Evolutionary conservation across 1,140 invertebrate species (phyloP), one percentile per base, ranked within the genome.

Genomic region (Brachionus calyciflorus): DNA sequence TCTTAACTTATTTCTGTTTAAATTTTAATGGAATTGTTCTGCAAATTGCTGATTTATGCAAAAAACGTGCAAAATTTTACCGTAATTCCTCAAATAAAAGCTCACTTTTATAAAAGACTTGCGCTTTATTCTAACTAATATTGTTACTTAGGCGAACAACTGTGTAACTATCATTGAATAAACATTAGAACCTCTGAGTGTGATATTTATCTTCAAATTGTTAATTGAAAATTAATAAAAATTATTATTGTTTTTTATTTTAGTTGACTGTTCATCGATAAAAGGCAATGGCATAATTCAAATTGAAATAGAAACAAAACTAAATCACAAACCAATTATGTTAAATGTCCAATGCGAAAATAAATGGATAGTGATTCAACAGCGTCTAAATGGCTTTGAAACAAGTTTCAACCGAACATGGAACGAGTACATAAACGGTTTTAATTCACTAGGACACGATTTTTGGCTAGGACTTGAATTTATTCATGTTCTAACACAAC

Each of bases 381-480:
- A 76, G 19, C 49, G 73, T 10, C 19, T 40, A 10, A 76, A 76
- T 33, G 51, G 73, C 14, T 73, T 73, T 17, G 30, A 55, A 26
- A 17, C 12, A 2, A 40, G 17, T 76, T 76, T 76, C 12, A 55
- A 57, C 24, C 51, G 51, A 55, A 40, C 24, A 37, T 76, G 73
- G 73, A 41, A 48, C 9, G 73, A 76, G n/a, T 76, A 55, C 33
- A 26, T 17, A 1, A 55, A 28, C 24, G 73, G 73, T n/a, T 76
- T 76, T 44, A 51, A 51, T 44, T 10, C 28, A 28, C 26, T 76
- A 21, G 28, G 33, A 41, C 28, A 1, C 4, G 73, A 76, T n/a
- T 76, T 76, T 76, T 76, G 73, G 73, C 49, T 76, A 6, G 73
- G 73, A 9, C n/a, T 55, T 6, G 73, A 76, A 44, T 28, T 37